A percentile compares a stretch with the other conserved stretches of the same genome.
These are phyloP conservation scores for Didymodactylos carnosus DNA, from an alignment of 2,888 invertebrate species.

Conservation along the genomic window DNA sequence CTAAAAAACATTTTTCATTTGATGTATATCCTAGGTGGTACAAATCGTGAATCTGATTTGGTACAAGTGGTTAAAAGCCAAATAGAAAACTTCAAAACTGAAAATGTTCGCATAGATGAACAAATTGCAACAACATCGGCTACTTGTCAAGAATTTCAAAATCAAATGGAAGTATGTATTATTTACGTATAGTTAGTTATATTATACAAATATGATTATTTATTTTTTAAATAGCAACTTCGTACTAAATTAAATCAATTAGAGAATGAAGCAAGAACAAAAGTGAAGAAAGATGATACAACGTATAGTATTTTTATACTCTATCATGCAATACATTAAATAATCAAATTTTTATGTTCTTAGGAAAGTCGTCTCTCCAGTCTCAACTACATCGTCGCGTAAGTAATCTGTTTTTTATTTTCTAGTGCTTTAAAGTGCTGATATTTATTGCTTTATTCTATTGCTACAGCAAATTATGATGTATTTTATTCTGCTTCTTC, in stretches of 20 bases:
- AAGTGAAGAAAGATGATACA: background rate
- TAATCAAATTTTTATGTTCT: background rate
- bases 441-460: background rate
- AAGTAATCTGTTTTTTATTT: no score
- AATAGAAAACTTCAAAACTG: background rate
- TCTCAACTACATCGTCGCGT: no score
- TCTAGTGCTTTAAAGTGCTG: background rate
- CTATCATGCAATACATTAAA: background rate
- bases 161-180: background rate
- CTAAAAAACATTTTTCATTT: background rate
- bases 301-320: background rate
- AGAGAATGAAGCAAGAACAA: background rate
- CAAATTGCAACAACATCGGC: background rate
- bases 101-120: background rate
- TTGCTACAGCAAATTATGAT: background rate
- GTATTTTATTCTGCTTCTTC: background rate
- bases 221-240: background rate
- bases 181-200: background rate
- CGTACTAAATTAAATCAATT: background rate
- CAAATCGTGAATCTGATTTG: background rate
- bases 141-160: background rate
- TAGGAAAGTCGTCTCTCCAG: background rate
- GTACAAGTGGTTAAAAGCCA: background rate
- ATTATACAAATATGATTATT: no score
- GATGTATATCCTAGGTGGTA: background rate